phyloP scores from a whole-genome alignment of 2,113 vertebrate species.

The Murina feae region DNA sequence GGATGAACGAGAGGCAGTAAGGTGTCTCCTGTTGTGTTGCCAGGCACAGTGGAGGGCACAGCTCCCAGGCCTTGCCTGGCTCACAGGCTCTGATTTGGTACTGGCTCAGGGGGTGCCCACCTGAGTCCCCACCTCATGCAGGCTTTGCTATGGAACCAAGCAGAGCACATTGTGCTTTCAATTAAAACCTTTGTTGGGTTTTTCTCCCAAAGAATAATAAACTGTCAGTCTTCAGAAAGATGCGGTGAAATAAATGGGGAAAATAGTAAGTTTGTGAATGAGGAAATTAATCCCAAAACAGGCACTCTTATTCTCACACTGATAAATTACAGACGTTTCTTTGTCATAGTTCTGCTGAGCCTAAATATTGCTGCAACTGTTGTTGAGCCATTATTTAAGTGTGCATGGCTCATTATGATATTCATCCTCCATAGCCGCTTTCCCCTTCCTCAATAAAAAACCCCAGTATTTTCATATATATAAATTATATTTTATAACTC shows the following conservation, averaged over 20 bases:
- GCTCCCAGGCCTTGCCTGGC: neutral
- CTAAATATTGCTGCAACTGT: neutral
- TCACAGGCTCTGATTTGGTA: rapidly evolving
- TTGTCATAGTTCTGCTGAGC: neutral
- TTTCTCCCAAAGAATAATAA: neutral
- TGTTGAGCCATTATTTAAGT: neutral
- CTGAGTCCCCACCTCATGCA: neutral
- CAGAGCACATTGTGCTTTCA: neutral
- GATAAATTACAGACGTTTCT: neutral
- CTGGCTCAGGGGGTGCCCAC: no score
- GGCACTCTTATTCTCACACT: neutral
- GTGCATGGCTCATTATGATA: neutral
- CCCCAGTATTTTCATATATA: neutral
- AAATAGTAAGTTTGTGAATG: conserved; percentile 6
- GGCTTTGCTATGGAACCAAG: neutral
- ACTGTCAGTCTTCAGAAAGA: neutral
- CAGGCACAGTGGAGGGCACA: neutral
- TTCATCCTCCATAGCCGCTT: neutral
- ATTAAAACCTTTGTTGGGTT: neutral
- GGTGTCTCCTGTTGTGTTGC: rapidly evolving
- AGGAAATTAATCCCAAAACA: neutral
- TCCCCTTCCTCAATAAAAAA: neutral
- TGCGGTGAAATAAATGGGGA: neutral
- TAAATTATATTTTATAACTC: neutral
- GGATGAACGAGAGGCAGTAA: neutral